Evolutionary conservation across 2,888 invertebrate species (phyloP), one percentile per base, ranked within the genome.

Genomic region (Pseudanteris insignis): DNA sequence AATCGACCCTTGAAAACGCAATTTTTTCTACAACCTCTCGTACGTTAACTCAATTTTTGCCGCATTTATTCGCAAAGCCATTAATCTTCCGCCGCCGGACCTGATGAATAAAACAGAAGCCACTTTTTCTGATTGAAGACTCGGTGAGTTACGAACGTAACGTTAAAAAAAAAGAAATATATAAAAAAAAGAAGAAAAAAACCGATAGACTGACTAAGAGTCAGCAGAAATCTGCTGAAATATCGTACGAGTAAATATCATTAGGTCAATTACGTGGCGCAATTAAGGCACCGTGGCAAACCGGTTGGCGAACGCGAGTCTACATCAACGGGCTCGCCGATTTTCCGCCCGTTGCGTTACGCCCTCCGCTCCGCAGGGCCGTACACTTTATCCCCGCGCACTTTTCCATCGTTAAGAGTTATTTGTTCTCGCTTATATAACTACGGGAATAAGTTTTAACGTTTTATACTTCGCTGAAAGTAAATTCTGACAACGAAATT

Each of bases 381-480:
- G 29, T 24, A 24, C 24, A 30, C 14, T 38, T 36, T 29, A 8
- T 36, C 18, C 2, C 4, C 8, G 14, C 10, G 2, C 32, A 3
- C 36, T 41, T 25, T 25, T 13, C 7, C 47, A 34, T 43, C 37
- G 24, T 10, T 5, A n/a, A n/a, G n/a, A n/a, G n/a, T n/a, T n/a
- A n/a, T n/a, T n/a, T n/a, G n/a, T n/a, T n/a, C n/a, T n/a, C n/a
- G n/a, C n/a, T n/a, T n/a, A n/a, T n/a, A n/a, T n/a, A n/a, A n/a
- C n/a, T n/a, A n/a, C 43, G 41, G 48, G 54, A 54, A 58, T 30
- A 50, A 47, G 58, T 50, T 48, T 44, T 48, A 32, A 8, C 48
- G 53, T 63, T 54, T 58, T 48, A 40, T 58, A 46, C 48, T 40
- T 43, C n/a, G n/a, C n/a, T n/a, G n/a, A n/a, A n/a, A n/a, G n/a